phyloP scores from a whole-genome alignment of 2,888 invertebrate species.

The Sylvicola cinctus region DNA sequence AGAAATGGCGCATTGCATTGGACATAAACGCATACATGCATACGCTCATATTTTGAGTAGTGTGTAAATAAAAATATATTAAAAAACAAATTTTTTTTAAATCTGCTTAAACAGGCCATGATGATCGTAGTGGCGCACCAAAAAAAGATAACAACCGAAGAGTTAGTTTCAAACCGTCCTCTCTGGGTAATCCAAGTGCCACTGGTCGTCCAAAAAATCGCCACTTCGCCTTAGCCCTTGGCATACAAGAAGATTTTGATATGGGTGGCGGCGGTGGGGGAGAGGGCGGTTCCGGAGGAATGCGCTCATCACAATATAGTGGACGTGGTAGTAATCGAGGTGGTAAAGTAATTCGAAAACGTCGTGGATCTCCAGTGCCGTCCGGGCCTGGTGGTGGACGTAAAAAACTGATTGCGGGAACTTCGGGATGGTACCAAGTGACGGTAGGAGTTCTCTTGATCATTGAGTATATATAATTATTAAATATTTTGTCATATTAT shows the following conservation, averaged over 20 bases:
- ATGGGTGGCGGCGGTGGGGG: constrained; percentile 13
- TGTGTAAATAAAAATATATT: neutral
- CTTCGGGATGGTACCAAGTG: constrained; percentile 50
- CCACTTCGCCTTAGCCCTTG: constrained; percentile 12
- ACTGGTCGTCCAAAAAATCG: constrained; percentile 11
- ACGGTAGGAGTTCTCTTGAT: constrained; percentile 19
- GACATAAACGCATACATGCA: too few species aligned
- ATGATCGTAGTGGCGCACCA: constrained; percentile 14
- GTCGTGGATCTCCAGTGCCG: constrained; percentile 20
- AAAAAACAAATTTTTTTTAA: constrained; percentile 1
- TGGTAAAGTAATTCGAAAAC: constrained; percentile 1
- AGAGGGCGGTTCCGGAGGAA: neutral
- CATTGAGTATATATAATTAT: neutral
- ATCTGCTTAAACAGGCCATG: constrained; percentile 9
- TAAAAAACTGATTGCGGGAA: constrained; percentile 30
- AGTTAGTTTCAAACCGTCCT: constrained; percentile 23
- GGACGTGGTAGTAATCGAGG: constrained; percentile 6
- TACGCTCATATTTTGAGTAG: too few species aligned
- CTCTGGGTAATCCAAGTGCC: constrained; percentile 11
- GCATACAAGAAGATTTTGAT: constrained; percentile 18
- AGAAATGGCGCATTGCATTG: too few species aligned
- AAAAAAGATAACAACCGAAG: constrained; percentile 15
- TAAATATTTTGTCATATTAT: too few species aligned
- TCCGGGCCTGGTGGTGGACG: constrained; percentile 13
- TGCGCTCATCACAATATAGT: constrained; percentile 1